Base-by-base conservation (phyloP, 2,113 vertebrate genomes). In the Callionymus lyra region DNA sequence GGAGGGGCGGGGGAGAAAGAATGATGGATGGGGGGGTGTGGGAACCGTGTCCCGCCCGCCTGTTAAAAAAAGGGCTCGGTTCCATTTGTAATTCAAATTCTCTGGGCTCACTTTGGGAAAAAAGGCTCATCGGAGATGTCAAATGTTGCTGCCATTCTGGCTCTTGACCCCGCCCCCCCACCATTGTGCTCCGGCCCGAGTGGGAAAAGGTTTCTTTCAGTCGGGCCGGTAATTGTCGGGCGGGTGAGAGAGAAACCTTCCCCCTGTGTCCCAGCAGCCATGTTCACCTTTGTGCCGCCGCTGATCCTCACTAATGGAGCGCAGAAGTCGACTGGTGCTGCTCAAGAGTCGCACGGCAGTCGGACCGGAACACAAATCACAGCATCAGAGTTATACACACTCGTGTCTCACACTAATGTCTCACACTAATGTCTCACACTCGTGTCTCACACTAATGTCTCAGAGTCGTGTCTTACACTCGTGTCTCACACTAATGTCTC, bases 111-210 rank as follows among this genome's bases (percentile, higher is more conserved):
- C 56, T 45, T 63, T 64, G 54, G 58, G 65, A 72, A 75, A 53
- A 75, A 53, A 54, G 50, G 41, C 53, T 45, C 68, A 62, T 80
- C 68, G 76, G 72, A 65, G 70, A 77, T 73, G 71, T 77, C 74
- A 81, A 84, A 82, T 82, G 77, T 82, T 76, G 79, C 72, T 79
- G 69, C 50, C 72, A 80, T 80, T 83, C 74, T 77, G 74, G 78
- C 81, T 81, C 70, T 76, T 82, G 74, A 81, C 78, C 78, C 52
- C 63, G 14, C 38, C 3, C 19, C 43, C 48, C 18, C 14, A 12
- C 45, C 43, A 47, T 77, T 73, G 68, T 75, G 56, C 11, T 11
- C 35, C 14, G 57, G 52, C 59, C 63, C 66, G 50, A 59, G 40
- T 27, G 21, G n/a, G 50, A 44, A 70, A 68, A 73, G 73, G 44